phyloP scores from a whole-genome alignment of 2,797 vertebrate species.

The Argya squamiceps region DNA sequence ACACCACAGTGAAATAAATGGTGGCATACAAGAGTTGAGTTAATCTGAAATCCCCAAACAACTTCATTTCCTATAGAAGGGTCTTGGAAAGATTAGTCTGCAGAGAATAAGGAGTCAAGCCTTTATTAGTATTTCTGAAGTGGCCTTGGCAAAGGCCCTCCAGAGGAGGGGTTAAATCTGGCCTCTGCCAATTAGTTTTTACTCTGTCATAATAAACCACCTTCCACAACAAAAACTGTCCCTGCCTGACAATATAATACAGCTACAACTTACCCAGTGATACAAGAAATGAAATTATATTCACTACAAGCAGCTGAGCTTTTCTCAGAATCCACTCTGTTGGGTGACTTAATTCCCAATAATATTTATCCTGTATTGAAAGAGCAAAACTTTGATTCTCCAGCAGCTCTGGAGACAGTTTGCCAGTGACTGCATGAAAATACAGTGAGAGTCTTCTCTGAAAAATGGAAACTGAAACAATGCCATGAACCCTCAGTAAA shows the following conservation, averaged over 20 bases:
- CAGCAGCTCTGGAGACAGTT: not conserved
- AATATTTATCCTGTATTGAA: not conserved
- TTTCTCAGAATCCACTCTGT: not conserved
- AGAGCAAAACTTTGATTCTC: not conserved
- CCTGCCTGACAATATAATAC: not conserved
- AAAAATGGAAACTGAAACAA: not conserved
- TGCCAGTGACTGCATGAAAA: not conserved
- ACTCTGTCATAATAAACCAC: not conserved
- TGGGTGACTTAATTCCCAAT: not conserved
- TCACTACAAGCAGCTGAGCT: not conserved
- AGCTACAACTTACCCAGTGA: not conserved
- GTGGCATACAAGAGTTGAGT: not conserved
- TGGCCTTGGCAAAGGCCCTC: not conserved
- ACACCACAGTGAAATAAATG: not conserved
- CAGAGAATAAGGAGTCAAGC: not conserved
- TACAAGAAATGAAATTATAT: not conserved
- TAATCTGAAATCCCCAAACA: not conserved
- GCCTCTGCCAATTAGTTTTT: not conserved
- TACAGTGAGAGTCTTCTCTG: not conserved
- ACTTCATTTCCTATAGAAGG: not conserved
- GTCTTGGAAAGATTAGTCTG: not conserved
- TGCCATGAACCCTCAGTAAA: not conserved
- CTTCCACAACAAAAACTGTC: not conserved
- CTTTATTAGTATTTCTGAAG: not conserved
- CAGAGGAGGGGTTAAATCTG: not conserved